Evolutionary conservation across 2,888 invertebrate genomes (phyloP), one percentile per base, ranked within the genome.

Genomic region (Tyria jacobaeae): DNA sequence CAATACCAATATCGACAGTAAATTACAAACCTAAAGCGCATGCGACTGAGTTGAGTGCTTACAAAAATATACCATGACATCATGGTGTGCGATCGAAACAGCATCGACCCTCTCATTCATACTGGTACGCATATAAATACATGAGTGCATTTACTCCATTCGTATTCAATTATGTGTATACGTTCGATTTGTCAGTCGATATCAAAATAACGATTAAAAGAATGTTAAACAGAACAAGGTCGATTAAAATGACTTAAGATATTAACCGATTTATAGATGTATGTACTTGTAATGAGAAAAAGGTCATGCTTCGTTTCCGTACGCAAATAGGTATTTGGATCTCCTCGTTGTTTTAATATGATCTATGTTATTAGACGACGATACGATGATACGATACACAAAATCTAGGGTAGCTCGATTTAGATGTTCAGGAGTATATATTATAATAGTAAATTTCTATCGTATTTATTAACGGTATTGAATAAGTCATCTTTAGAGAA

Each of bases 51-150:
- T 81, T 84, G 84, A 85, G 83, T 86, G 86, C 84, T 79, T 87
- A 89, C 85, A 88, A 91, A 92, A 92, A 92, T 94, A 94, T 82
- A 89, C 89, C 91, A 93, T 94, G 93, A 94, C 91, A 91, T 94
- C 93, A 93, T 92, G 90, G 90, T 89, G 91, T 84, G 87, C 82
- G 89, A 92, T 73, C 62, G 89, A 88, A 89, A 89, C 73, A 56
- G 57, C 48, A 66, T 69, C 68, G 61, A 50, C 63, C 15, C 44
- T 76, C 77, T 80, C 78, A 76, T 70, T 88, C 86, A 74, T 83
- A 75, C 81, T 79, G 72, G 73, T 80, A 79, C 81, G 83, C 84
- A 86, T 88, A 86, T 87, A 89, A 88, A 80, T 81, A 91, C 83
- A 80, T 78, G 79, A 89, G 82, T 89, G 88, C 87, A 90, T 90